phyloP scores from a whole-genome alignment of 2,888 invertebrate genomes.

The Phymatocera aterrima region DNA sequence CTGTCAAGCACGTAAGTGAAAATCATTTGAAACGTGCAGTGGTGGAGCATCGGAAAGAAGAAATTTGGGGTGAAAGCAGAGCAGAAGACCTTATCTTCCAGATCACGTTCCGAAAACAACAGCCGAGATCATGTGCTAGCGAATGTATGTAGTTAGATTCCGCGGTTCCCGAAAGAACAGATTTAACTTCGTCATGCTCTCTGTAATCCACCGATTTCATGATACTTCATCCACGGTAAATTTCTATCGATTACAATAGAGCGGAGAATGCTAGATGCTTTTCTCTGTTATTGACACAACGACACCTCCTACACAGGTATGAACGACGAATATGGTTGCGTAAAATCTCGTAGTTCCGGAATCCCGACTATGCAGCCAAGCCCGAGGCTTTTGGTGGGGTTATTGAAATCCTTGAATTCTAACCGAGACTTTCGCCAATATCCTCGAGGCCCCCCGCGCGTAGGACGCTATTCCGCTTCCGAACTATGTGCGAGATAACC shows the following conservation, averaged over 20 bases:
- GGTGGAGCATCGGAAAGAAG: not conserved
- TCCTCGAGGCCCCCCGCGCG: not conserved
- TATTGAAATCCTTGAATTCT: slow-evolving; percentile 33
- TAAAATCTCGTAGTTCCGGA: slow-evolving; percentile 16
- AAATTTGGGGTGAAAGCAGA: not conserved
- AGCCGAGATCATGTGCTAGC: not conserved
- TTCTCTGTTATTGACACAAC: slow-evolving; percentile 2
- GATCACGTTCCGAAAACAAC: slow-evolving; percentile 24
- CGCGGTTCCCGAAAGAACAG: not conserved
- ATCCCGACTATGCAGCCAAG: not conserved
- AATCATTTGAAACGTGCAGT: not conserved
- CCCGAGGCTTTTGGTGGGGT: not conserved
- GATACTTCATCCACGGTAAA: not conserved
- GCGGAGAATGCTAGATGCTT: not conserved
- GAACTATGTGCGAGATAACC: no score
- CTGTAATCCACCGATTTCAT: not conserved
- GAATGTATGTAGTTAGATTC: not conserved
- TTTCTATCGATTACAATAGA: not conserved
- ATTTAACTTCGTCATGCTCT: not conserved
- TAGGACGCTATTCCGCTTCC: not conserved
- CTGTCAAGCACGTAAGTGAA: not conserved
- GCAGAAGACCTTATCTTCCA: not conserved
- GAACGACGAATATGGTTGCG: not conserved
- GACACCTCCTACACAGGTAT: not conserved
- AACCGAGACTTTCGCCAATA: not conserved